Evolutionary conservation across 2,888 invertebrate species (phyloP), one percentile per base, ranked within the genome.

Genomic region (Hemithea aestivaria): DNA sequence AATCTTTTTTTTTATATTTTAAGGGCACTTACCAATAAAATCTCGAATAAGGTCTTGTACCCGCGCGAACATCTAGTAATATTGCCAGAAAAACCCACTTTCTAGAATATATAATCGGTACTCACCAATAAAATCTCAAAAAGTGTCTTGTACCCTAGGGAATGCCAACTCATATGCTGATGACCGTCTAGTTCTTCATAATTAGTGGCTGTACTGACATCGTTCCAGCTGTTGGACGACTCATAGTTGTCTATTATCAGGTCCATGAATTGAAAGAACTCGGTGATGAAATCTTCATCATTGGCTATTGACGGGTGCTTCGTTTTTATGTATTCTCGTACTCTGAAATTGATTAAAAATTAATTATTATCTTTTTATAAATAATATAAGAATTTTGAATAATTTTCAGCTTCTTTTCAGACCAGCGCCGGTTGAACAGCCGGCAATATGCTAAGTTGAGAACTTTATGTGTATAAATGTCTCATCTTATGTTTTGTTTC

Each of bases 91-190:
- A 4, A 16, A 16, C 2, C 16, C 16, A 4, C 16, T 4, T 16
- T 2, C 5, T 16, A 16, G 2, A 5, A 16, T 4, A 16, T 16
- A 16, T 5, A 4, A 4, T 16, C 10, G 7, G 7, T 1, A 32
- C 57, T 57, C 6, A 64, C 59, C 55, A 61, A 22, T 10, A 76
- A 21, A 2, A 78, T 65, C 6, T 77, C 62, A 30, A 79, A 74
- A 2, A 76, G 58, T 0, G 77, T 79, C 9, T 53, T 64, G 8
- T 77, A 78, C 0, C 79, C 80, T 0, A 63, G 9, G 2, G 33
- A 46, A 3, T 71, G 64, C 76, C 77, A 79, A 26, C 76, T 77
- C 45, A 70, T 48, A 3, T 69, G 62, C 22, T 71, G 70, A 2
- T 68, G 29, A 0, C 79, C 79, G 0, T 41, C 64, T 21, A 76